Percentiles rank a stretch among this genome's conserved stretches.
phyloP scores from a whole-genome alignment of 2,888 invertebrate genomes.

The Apamea epomidion region DNA sequence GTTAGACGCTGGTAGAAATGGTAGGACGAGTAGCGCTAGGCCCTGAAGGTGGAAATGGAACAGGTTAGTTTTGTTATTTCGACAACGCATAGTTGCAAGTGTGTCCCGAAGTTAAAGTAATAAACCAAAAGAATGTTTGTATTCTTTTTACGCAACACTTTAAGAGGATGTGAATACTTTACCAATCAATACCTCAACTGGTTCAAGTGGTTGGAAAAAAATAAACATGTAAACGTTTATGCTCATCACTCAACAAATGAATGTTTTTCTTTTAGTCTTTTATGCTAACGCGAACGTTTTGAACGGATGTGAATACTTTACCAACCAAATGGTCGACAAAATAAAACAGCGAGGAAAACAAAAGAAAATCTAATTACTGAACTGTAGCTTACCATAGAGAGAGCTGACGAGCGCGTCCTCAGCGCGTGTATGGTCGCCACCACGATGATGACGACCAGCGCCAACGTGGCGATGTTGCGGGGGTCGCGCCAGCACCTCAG shows the following conservation, averaged over 20 bases:
- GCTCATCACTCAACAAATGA: neutral
- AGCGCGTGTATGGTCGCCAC: slow-evolving; percentile 89
- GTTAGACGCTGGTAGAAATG: slow-evolving; percentile 99
- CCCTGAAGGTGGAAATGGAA: slow-evolving; percentile 90
- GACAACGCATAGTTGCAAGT: neutral
- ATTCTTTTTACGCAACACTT: neutral
- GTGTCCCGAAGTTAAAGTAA: neutral
- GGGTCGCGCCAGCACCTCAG: slow-evolving; percentile 94
- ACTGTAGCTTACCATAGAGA: slow-evolving; percentile 83
- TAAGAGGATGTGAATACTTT: slow-evolving; percentile 4
- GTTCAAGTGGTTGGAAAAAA: slow-evolving; percentile 2
- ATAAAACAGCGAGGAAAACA: neutral
- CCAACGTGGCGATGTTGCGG: slow-evolving; percentile 95
- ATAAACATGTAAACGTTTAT: neutral
- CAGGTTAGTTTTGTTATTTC: neutral
- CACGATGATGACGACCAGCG: slow-evolving; percentile 91
- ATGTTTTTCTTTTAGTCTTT: neutral
- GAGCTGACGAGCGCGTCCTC: slow-evolving; percentile 83
- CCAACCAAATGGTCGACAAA: neutral
- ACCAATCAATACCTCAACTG: neutral
- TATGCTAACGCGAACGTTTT: neutral
- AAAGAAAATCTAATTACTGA: neutral
- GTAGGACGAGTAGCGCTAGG: slow-evolving; percentile 95
- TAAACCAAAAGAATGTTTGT: neutral
- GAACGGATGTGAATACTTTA: neutral